Conservation (phyloP, 37 sponge, comb jelly and placozoan species). For the Halichondria panicea region DNA sequence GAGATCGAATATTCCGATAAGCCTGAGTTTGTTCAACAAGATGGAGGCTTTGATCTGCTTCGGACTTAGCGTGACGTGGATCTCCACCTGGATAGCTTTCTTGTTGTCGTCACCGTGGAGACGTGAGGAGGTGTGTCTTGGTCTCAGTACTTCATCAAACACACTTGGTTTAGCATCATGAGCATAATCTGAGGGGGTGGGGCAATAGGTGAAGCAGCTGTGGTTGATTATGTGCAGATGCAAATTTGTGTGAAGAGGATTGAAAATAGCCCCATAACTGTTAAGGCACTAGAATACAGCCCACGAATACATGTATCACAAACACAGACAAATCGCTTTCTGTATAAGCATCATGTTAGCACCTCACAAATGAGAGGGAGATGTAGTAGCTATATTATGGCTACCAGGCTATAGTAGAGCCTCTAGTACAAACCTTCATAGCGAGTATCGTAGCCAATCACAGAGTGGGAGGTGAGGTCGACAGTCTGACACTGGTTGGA, state of each 20-base stretch:
- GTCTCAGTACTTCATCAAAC: slow-evolving; percentile 68
- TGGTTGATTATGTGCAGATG: too few relatives aligned
- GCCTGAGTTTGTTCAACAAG: slow-evolving; percentile 74
- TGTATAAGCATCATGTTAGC: too few relatives aligned
- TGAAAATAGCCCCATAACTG: too few relatives aligned
- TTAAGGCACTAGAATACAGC: too few relatives aligned
- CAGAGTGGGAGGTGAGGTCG: slow-evolving; percentile 66
- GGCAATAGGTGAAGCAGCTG: background rate
- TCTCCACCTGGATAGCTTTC: slow-evolving; percentile 57
- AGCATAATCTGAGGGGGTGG: slow-evolving; percentile 25
- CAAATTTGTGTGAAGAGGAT: too few relatives aligned
- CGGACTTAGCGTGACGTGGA: slow-evolving; percentile 68
- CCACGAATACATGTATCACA: too few relatives aligned
- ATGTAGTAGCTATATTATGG: background rate
- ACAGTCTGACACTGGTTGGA: slow-evolving; percentile 78
- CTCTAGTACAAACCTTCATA: slow-evolving; percentile 53
- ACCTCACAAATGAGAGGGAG: background rate
- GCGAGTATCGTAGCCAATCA: slow-evolving; percentile 85
- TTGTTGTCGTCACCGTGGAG: background rate
- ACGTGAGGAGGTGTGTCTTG: slow-evolving; percentile 3
- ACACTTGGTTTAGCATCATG: slow-evolving; percentile 52
- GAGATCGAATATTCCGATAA: slow-evolving; percentile 77
- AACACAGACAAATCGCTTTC: too few relatives aligned
- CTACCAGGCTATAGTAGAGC: background rate
- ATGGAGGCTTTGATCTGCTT: slow-evolving; percentile 67